phyloP scores from a whole-genome alignment of 2,113 vertebrate genomes.

The Dipodomys merriami region DNA sequence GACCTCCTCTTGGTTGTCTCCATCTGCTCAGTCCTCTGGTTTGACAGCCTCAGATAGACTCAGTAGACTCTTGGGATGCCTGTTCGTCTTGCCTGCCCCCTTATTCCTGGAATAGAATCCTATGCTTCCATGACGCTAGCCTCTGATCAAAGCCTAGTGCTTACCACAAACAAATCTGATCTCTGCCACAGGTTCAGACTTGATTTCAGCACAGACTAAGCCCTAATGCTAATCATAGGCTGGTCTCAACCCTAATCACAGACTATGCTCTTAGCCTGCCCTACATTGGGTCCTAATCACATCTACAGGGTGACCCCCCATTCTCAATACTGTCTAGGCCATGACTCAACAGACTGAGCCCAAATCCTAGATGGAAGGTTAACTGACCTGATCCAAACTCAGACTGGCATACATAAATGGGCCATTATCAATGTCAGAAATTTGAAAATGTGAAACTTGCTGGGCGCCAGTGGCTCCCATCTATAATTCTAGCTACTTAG shows the following conservation, averaged over 20 bases:
- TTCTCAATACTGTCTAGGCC: neutral
- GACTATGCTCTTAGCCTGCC: neutral
- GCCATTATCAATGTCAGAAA: slow-evolving; percentile 1
- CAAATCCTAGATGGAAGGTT: neutral
- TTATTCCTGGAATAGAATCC: slow-evolving; percentile 34
- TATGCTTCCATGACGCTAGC: neutral
- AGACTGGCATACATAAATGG: neutral
- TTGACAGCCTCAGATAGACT: neutral
- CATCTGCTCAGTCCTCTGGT: slow-evolving; percentile 3
- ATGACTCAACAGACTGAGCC: neutral
- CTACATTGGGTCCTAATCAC: slow-evolving; percentile 26
- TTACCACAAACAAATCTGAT: slow-evolving; percentile 53
- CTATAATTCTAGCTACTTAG: too few relatives aligned
- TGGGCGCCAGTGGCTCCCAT: too few relatives aligned
- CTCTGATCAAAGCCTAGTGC: neutral
- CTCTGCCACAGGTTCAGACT: slow-evolving; percentile 5
- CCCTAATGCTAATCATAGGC: slow-evolving; percentile 3
- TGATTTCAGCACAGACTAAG: slow-evolving; percentile 17
- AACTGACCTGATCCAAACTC: slow-evolving; percentile 27
- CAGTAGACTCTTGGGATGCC: neutral
- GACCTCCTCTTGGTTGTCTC: neutral
- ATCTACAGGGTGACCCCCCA: neutral
- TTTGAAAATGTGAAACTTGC: slow-evolving; percentile 26
- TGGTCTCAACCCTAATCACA: slow-evolving; percentile 25
- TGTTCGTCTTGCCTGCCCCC: neutral